These are phyloP conservation scores for Nematolebias whitei DNA, from an alignment of 2,113 vertebrate genomes.

Conservation along the genomic window DNA sequence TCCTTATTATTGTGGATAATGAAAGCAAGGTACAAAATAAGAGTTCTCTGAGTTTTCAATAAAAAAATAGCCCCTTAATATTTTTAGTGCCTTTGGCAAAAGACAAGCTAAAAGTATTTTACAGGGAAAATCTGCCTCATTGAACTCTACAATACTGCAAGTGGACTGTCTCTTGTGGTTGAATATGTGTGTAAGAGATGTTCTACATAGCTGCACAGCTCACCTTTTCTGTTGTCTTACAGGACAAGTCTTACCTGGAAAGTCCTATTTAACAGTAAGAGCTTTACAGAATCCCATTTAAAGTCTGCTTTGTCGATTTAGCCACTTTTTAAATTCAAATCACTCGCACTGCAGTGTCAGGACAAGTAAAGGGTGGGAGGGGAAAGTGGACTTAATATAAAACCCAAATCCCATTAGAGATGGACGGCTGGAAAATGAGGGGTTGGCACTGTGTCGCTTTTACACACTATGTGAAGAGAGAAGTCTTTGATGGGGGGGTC, in stretches of 20 bases:
- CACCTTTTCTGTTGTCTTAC: constrained; percentile 70
- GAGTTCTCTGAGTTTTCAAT: constrained; percentile 9
- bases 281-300: constrained; percentile 72
- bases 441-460: constrained; percentile 72
- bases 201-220: constrained; percentile 66
- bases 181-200: constrained; percentile 52
- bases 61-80: constrained; percentile 17
- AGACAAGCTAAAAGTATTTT: constrained; percentile 11
- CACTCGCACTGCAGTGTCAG: constrained; percentile 70
- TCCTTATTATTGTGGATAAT: constrained; percentile 35
- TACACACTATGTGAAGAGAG: constrained; percentile 67
- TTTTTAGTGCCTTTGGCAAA: constrained; percentile 13
- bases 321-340: constrained; percentile 80
- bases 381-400: constrained; percentile 79
- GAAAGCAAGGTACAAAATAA: constrained; percentile 45
- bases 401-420: constrained; percentile 85
- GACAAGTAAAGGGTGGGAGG: constrained; percentile 68
- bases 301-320: constrained; percentile 77
- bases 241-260: constrained; percentile 65
- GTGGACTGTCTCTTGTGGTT: constrained; percentile 33
- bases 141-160: constrained; percentile 26
- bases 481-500: constrained; percentile 83
- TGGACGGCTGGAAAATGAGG: constrained; percentile 77
- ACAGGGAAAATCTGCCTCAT: constrained; percentile 21
- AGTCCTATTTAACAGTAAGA: constrained; percentile 62